Percentiles rank a stretch among this genome's conserved stretches.
Evolutionary conservation across 2,797 vertebrate species (phyloP).

Genomic region (Oryzias dopingdopingensis): DNA sequence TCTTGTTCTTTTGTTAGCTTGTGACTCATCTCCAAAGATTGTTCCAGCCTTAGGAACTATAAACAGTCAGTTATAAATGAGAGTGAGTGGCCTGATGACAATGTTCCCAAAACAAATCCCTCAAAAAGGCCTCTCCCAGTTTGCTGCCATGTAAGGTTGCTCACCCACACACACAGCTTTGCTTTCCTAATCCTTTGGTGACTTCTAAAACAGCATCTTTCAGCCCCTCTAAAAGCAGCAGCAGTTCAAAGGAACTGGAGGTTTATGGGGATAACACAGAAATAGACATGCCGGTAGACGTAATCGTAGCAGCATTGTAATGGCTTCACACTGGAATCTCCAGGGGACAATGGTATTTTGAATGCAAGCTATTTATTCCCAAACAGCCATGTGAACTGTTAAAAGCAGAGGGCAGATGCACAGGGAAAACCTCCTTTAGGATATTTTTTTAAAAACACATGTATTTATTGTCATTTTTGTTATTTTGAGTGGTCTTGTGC

Average conservation of each 20-base stretch:
- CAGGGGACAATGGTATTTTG: constrained; percentile 36
- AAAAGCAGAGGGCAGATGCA: constrained; percentile 6
- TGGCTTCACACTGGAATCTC: constrained; percentile 19
- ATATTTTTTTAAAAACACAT: no score
- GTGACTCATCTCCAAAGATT: constrained; percentile 21
- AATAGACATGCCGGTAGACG: constrained; percentile 54
- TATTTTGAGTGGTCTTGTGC: no score
- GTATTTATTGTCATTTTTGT: no score
- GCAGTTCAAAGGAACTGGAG: constrained; percentile 62
- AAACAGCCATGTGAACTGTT: constrained; percentile 22
- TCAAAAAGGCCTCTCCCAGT: constrained; percentile 31
- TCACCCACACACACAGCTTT: constrained; percentile 55
- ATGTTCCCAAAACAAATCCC: constrained; percentile 57
- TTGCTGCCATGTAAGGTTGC: constrained; percentile 59
- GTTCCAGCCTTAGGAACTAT: constrained; percentile 46
- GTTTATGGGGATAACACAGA: constrained; percentile 42
- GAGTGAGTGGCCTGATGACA: constrained; percentile 42
- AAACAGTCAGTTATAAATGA: constrained; percentile 58
- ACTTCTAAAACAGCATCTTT: constrained; percentile 22
- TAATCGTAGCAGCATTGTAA: constrained; percentile 34
- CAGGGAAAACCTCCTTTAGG: background rate
- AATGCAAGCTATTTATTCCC: constrained; percentile 34
- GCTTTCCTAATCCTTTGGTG: constrained; percentile 46
- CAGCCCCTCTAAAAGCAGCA: constrained; percentile 34
- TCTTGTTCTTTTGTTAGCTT: constrained; percentile 6